Evolutionary conservation across 2,797 vertebrate species (phyloP).

Genomic region (Lerista edwardsae): DNA sequence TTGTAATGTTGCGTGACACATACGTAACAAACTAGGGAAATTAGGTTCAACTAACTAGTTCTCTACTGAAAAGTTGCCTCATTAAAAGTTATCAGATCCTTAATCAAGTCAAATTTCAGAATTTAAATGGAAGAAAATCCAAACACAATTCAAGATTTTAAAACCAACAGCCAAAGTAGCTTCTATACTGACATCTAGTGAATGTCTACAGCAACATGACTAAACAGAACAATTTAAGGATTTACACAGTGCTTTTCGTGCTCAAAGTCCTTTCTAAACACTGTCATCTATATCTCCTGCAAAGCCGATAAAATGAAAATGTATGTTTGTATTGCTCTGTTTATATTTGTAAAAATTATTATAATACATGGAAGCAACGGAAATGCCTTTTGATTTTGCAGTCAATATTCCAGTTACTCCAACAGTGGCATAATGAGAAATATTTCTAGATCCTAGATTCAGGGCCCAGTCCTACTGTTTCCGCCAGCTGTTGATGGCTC

Average conservation of each 20-base stretch:
- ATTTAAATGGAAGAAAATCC: not conserved
- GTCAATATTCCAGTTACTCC: conserved; percentile 16
- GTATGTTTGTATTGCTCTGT: not conserved
- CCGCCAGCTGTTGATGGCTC: too few relatives aligned
- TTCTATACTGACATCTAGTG: conserved; percentile 71
- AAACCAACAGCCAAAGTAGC: conserved; percentile 40
- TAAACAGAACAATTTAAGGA: conserved; percentile 2
- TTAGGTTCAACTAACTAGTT: not conserved
- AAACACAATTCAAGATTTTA: not conserved
- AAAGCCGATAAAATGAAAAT: not conserved
- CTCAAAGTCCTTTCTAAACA: conserved; percentile 12
- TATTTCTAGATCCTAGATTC: not conserved
- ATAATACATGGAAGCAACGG: not conserved
- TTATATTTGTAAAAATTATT: not conserved
- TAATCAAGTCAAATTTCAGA: conserved; percentile 16
- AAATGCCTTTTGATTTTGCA: conserved; percentile 14
- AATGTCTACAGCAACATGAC: conserved; percentile 52
- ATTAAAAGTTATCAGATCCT: conserved; percentile 34
- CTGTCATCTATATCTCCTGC: not conserved
- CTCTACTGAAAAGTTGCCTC: not conserved
- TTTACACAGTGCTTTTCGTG: conserved; percentile 2
- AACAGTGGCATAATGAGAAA: not conserved
- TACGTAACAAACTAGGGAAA: conserved; percentile 1
- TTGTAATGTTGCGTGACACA: not conserved
- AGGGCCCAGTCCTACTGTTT: too few relatives aligned